phyloP scores from a whole-genome alignment of 2,113 vertebrate genomes.

The Misgurnus anguillicaudatus region DNA sequence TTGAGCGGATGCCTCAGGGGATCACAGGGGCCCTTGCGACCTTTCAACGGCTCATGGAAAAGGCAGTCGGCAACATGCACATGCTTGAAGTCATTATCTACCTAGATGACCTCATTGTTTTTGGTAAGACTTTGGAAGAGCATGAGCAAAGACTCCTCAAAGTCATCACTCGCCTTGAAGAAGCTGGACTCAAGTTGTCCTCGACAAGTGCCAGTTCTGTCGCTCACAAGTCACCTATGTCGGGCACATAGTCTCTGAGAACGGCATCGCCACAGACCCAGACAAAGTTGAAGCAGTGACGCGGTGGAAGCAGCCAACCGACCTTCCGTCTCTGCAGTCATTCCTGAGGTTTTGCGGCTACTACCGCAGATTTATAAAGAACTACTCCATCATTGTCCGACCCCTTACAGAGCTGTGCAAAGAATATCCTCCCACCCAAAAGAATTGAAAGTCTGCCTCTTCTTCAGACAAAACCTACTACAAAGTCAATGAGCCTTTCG shows the following conservation, averaged over 20 bases:
- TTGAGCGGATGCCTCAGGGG: constrained; percentile 11
- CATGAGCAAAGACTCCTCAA: neutral
- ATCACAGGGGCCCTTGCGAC: constrained; percentile 15
- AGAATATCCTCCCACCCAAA: constrained; percentile 22
- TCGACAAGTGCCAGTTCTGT: constrained; percentile 27
- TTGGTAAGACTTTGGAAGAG: neutral
- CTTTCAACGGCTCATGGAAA: constrained; percentile 7
- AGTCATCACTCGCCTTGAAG: neutral
- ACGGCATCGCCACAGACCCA: neutral
- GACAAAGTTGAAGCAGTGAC: constrained; percentile 19
- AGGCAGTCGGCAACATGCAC: constrained; percentile 4
- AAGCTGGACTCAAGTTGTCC: constrained; percentile 6
- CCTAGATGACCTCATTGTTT: neutral
- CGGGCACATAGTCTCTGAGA: constrained; percentile 7
- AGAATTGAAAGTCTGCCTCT: neutral
- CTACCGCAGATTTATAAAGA: constrained; percentile 14
- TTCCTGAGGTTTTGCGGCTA: constrained; percentile 30
- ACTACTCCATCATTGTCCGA: constrained; percentile 4
- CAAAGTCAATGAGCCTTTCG: constrained; percentile 21
- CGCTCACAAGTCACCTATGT: constrained; percentile 7
- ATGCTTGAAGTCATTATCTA: neutral
- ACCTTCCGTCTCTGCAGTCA: constrained; percentile 23
- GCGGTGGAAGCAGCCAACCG: neutral
- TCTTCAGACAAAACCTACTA: constrained; percentile 9
- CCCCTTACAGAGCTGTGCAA: constrained; percentile 32